Evolutionary conservation across 2,888 invertebrate species (phyloP), one percentile per base, ranked within the genome.

Genomic region (Polydrusus pterygomalis): DNA sequence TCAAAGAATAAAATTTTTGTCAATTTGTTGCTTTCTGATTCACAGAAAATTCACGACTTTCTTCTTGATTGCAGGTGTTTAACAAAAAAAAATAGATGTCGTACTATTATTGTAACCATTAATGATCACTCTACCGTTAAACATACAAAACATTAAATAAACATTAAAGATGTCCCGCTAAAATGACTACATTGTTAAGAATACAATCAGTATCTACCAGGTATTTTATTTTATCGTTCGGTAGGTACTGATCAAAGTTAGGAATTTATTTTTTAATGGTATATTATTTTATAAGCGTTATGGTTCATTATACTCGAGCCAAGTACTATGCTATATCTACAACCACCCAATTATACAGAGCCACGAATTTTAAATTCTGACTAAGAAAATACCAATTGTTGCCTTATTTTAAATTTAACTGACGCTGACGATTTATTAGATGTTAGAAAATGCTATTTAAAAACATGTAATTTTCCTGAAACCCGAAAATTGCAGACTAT

Each of bases 21-120:
- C 65, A 34, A 67, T 67, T 67, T 67, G 34, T 30, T 67, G 70
- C 70, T 72, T 65, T 65, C 72, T 65, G 65, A 58, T 30, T 73
- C 60, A 49, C 38, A 11, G 38, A 11, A 38, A 10, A 11, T 47
- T 47, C 13, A 45, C 18, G 47, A n/a, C 73, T 73, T 73, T 73
- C 73, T 67, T 73, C 68, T 25, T 70, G 70, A 70, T 70, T 70
- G 62, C 34, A 17, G 40, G 49, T 63, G 40, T 63, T 70, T 70
- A 15, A 11, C 62, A 51, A 56, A 49, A 70, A 63, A 60, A 70
- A 70, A 51, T 63, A 63, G 38, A 51, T 51, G 62, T 58, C 17
- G 20, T 38, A 34, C 40, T 54, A 67, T 73, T 65, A 60, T 67
- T 34, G 45, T 65, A 0, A 67, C 17, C 62, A 34, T 67, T 62